Evolutionary conservation across 1,140 invertebrate genomes (phyloP), one percentile per base, ranked within the genome.

Genomic region (Danaus melanippus): DNA sequence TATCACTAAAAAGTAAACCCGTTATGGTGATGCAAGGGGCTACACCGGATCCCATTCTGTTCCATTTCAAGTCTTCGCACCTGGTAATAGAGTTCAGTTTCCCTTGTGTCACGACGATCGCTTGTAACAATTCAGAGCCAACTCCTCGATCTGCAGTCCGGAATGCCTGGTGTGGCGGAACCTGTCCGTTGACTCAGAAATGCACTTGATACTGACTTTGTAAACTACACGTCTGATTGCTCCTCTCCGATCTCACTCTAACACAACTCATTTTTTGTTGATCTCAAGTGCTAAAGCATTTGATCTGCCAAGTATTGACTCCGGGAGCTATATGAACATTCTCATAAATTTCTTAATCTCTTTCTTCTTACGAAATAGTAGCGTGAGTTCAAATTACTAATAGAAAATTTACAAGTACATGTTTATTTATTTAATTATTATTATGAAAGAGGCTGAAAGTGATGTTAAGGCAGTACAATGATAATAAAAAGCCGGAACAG

Each of bases 161-260:
- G 81, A 79, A 82, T 82, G 73, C 74, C 74, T 72, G 76, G 69
- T 72, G 67, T 71, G 46, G 66, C 54, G 69, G 73, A 84, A 84
- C 81, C 79, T 77, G 81, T 82, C 79, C 57, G 60, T 67, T 64
- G 67, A 62, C 78, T 80, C 69, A 76, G 78, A 76, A 75, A 76
- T 77, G 77, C 74, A 67, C 71, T 71, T 68, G 67, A 75, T 64
- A 70, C 74, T 65, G 60, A 71, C 70, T 75, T 73, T 60, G 69
- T 79, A 73, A 74, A 73, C 73, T 72, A 69, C 74, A 69, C 63
- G 70, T 74, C 68, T 72, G 69, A 71, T 65, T 74, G 66, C 63
- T 69, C 69, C 72, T 51, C 50, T 52, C 45, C 41, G 7, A 32
- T 45, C 41, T 52, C 17, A 7, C 32, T 44, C 56, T 51, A 51